A percentile compares a stretch with the other conserved stretches of the same genome.
phyloP scores from a whole-genome alignment of 2,113 vertebrate genomes.

The Misgurnus anguillicaudatus region DNA sequence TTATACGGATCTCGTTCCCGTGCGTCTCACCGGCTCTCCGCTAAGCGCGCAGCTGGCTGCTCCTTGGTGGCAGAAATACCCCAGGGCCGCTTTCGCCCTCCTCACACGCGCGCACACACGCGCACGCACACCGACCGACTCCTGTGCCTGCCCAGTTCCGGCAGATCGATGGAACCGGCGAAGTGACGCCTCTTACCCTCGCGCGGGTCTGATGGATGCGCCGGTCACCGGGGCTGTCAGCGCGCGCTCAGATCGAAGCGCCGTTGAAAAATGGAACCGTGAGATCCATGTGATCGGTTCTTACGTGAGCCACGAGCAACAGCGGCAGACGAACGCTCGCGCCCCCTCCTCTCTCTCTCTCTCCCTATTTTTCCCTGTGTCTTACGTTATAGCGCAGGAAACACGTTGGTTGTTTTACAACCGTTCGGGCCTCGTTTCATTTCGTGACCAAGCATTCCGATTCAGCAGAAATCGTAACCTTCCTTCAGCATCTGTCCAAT shows the following conservation, averaged over 20 bases:
- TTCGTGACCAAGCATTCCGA: constrained; percentile 23
- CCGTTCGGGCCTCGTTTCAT: constrained; percentile 25
- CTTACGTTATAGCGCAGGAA: constrained; percentile 60
- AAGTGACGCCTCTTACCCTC: constrained; percentile 63
- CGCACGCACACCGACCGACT: constrained; percentile 51
- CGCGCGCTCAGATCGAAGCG: constrained; percentile 63
- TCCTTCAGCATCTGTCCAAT: constrained; percentile 10
- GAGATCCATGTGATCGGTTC: constrained; percentile 62
- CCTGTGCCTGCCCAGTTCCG: constrained; percentile 56
- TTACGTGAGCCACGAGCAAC: constrained; percentile 67
- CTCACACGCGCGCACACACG: constrained; percentile 41
- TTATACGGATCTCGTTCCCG: constrained; percentile 3
- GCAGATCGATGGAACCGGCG: constrained; percentile 60
- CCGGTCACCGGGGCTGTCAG: constrained; percentile 70
- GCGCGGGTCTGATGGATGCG: constrained; percentile 65
- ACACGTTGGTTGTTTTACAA: constrained; percentile 36
- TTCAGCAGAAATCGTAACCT: neutral
- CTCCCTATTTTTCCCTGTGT: constrained; percentile 41
- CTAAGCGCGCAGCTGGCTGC: constrained; percentile 39
- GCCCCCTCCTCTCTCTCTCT: constrained; percentile 22
- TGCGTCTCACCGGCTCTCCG: constrained; percentile 14
- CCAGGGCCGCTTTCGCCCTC: constrained; percentile 57
- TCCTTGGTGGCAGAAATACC: constrained; percentile 48
- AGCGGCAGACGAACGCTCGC: constrained; percentile 51
- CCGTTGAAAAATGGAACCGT: constrained; percentile 58